phyloP scores from a whole-genome alignment of 2,797 vertebrate species.

The Tinamus major region DNA sequence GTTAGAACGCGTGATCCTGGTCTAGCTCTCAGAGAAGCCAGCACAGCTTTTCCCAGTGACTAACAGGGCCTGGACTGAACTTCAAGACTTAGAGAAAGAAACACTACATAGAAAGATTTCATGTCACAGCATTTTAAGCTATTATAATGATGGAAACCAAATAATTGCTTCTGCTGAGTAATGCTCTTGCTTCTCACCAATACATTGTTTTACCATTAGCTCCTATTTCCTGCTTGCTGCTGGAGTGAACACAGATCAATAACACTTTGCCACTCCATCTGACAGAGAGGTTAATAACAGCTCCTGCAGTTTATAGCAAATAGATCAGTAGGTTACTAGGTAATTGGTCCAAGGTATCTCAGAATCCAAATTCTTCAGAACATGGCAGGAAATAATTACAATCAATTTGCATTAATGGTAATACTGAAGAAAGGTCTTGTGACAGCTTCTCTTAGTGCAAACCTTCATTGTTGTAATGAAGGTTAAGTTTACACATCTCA shows the following conservation, averaged over 20 bases:
- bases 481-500: background rate
- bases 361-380: conserved; percentile 34
- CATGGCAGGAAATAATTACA: background rate
- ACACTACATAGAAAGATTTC: background rate
- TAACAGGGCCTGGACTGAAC: background rate
- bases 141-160: background rate
- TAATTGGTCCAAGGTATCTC: conserved; percentile 64
- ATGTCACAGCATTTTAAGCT: background rate
- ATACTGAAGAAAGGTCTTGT: background rate
- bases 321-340: conserved; percentile 71
- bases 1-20: background rate
- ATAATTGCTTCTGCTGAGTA: background rate
- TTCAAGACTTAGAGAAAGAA: background rate
- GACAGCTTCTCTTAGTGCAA: background rate
- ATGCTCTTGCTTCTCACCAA: background rate
- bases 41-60: background rate
- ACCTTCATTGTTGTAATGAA: background rate
- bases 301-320: conserved; percentile 56
- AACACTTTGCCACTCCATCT: conserved; percentile 29
- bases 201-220: background rate
- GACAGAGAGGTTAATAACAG: conserved; percentile 74
- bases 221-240: conserved; percentile 35
- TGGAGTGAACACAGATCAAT: conserved; percentile 1
- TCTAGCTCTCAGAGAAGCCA: background rate
- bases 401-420: background rate